Percentiles rank a stretch among this genome's conserved stretches.
These are phyloP conservation scores for Marcusenius ussheri DNA, from an alignment of 2,113 vertebrate species.

Conservation along the genomic window DNA sequence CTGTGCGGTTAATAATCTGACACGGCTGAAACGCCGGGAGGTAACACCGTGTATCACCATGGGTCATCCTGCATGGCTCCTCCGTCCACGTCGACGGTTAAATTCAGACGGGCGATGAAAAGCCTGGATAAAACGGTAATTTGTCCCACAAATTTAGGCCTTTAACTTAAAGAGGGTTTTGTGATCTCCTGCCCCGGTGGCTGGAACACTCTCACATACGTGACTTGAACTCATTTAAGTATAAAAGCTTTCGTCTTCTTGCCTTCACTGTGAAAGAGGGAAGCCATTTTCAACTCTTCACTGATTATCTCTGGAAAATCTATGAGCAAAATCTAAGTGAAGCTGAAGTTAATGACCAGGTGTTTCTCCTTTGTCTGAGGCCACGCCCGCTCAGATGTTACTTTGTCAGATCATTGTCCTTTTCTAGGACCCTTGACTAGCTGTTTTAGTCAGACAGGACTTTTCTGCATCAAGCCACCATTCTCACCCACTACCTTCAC, in stretches of 20 bases:
- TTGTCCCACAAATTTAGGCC: neutral
- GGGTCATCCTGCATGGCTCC: neutral
- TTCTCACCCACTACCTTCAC: neutral
- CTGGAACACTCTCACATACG: neutral
- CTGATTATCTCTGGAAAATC: neutral
- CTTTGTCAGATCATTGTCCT: neutral
- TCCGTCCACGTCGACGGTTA: neutral
- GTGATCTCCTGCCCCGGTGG: neutral
- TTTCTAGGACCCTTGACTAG: neutral
- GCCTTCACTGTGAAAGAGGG: neutral
- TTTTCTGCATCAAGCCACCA: neutral
- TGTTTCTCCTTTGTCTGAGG: neutral
- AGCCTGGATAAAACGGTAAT: neutral
- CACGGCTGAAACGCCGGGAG: neutral
- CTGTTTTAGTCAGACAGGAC: neutral
- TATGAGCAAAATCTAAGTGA: neutral
- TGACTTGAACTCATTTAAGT: neutral
- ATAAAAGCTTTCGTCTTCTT: neutral
- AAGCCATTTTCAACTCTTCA: neutral
- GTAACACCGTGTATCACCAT: neutral
- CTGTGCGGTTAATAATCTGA: neutral
- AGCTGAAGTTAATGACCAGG: neutral
- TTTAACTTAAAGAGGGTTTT: neutral
- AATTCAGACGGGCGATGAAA: neutral
- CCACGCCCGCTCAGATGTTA: neutral